Percentiles rank a stretch among this genome's conserved stretches.
These are phyloP conservation scores for Hydrozoanthus gracilis DNA, from an alignment of 92 coral and sea anemone species.

Conservation along the genomic window DNA sequence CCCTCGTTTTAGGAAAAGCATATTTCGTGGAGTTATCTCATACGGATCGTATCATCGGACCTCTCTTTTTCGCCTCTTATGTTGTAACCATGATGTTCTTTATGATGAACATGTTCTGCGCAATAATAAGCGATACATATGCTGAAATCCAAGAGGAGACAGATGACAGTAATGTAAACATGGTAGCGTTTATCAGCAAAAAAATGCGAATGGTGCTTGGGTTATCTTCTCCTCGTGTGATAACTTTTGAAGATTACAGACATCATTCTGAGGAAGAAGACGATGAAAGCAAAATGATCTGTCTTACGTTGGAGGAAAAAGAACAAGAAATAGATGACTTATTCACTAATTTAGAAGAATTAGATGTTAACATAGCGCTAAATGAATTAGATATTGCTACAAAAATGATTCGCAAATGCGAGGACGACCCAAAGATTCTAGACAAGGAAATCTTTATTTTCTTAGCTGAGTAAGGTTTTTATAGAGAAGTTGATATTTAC, in stretches of 20 bases:
- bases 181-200: slow-evolving; percentile 48
- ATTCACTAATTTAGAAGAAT: slow-evolving; percentile 24
- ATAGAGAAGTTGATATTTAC: too few species aligned
- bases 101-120: slow-evolving; percentile 68
- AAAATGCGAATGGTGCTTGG: slow-evolving; percentile 54
- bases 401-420: slow-evolving; percentile 26
- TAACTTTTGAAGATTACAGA: slow-evolving; percentile 60
- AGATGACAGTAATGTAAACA: slow-evolving; percentile 46
- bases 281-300: not conserved
- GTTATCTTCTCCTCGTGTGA: slow-evolving; percentile 38
- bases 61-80: slow-evolving; percentile 49
- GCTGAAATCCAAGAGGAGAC: slow-evolving; percentile 55
- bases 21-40: slow-evolving; percentile 63
- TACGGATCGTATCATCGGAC: slow-evolving; percentile 60
- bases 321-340: slow-evolving; percentile 6
- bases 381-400: slow-evolving; percentile 22
- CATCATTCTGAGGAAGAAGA: not conserved
- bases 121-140: slow-evolving; percentile 64
- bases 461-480: not conserved
- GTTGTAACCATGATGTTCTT: slow-evolving; percentile 67
- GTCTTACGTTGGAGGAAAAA: not conserved
- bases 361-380: slow-evolving; percentile 20
- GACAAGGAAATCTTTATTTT: slow-evolving; percentile 26
- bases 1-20: slow-evolving; percentile 65
- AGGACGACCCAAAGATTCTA: not conserved